A percentile compares a stretch with the other conserved stretches of the same genome.
Conservation (phyloP, 2,113 vertebrate species). For the Serinus canaria region DNA sequence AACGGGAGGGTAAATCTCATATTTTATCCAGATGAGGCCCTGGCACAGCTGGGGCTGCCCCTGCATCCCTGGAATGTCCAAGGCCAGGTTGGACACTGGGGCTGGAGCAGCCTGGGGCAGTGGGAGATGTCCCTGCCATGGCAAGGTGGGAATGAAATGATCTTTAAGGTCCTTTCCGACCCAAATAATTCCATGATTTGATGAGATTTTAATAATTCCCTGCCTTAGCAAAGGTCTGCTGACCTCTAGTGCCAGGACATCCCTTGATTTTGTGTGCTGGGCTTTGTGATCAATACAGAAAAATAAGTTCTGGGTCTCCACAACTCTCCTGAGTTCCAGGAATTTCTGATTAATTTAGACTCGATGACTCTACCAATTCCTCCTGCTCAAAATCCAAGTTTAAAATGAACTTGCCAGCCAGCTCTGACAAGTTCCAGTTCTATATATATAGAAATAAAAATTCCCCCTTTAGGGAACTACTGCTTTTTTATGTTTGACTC, state of each 20-base stretch:
- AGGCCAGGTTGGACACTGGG: not conserved
- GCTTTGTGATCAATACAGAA: constrained; percentile 22
- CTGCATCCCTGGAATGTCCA: not conserved
- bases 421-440: not conserved
- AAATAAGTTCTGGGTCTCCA: not conserved
- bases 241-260: constrained; percentile 41
- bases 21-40: not conserved
- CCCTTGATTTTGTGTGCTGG: constrained; percentile 6
- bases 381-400: not conserved
- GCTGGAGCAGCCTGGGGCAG: not conserved
- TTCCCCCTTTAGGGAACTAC: not conserved
- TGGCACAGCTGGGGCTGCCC: not conserved
- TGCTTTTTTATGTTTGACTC: not conserved
- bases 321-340: not conserved
- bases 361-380: not conserved
- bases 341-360: constrained; percentile 37
- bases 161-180: not conserved
- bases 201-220: not conserved
- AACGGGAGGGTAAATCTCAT: not conserved
- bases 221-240: constrained; percentile 11
- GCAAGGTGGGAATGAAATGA: rapidly evolving
- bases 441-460: constrained; percentile 7
- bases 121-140: not conserved
- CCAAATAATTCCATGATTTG: not conserved
- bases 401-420: constrained; percentile 22